These are phyloP conservation scores for Petromus typicus DNA, from an alignment of 2,113 vertebrate genomes.

Conservation along the genomic window DNA sequence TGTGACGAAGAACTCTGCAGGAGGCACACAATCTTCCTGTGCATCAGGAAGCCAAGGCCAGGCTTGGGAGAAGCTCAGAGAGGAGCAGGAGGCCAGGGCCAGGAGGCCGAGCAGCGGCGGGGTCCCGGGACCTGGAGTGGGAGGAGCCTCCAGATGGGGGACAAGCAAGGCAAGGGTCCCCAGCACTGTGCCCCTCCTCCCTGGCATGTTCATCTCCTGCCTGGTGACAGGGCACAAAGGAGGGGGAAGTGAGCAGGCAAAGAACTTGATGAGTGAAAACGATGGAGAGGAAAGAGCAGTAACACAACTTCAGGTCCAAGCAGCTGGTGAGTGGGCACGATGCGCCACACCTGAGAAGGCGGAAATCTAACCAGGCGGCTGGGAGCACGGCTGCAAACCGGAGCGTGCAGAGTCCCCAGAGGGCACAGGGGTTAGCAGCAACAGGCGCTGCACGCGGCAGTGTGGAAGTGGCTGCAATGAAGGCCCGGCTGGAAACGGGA, in stretches of 20 bases:
- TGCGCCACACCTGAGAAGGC: background rate
- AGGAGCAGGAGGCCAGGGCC: background rate
- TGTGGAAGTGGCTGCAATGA: no score
- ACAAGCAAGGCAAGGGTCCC: background rate
- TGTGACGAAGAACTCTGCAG: background rate
- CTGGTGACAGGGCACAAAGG: background rate
- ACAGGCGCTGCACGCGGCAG: background rate
- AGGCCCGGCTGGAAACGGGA: no score
- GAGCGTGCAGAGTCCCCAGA: background rate
- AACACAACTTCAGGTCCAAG: background rate
- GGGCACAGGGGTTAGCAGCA: accelerated
- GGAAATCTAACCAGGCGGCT: background rate
- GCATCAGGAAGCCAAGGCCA: background rate
- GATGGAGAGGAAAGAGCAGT: background rate
- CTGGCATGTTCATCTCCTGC: background rate
- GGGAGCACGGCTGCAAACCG: background rate
- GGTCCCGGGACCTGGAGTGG: background rate
- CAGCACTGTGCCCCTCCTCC: no score
- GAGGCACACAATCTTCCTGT: background rate
- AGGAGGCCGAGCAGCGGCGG: no score
- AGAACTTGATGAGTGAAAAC: background rate
- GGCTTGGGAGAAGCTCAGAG: background rate
- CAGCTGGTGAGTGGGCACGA: background rate
- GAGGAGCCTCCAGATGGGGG: background rate
- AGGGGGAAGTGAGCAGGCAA: background rate